These are phyloP conservation scores for Cladorhizidae sp. DNA, from an alignment of 37 sponge, comb jelly and placozoan genomes.

Conservation along the genomic window DNA sequence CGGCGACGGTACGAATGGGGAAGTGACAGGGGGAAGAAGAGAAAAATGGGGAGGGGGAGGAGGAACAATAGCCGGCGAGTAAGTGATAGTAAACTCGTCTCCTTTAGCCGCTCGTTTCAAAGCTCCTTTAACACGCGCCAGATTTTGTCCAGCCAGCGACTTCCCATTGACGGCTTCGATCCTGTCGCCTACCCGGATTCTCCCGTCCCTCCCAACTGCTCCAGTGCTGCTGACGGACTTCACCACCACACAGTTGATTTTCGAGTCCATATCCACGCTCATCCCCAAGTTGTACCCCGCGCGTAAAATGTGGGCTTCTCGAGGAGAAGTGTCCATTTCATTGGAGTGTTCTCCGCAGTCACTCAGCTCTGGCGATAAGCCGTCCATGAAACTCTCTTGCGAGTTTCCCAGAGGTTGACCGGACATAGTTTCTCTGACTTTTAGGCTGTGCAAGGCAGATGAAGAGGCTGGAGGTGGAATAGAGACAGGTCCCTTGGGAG, in stretches of 20 bases:
- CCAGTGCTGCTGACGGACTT: conserved; percentile 58
- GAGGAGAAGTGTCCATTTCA: conserved; percentile 48
- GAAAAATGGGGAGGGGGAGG: background rate
- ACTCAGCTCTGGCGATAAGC: conserved; percentile 55
- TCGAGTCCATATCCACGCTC: conserved; percentile 37
- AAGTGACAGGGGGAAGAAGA: background rate
- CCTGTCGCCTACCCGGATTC: conserved; percentile 78
- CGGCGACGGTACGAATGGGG: background rate
- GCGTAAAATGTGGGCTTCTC: conserved; percentile 38
- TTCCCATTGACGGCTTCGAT: conserved; percentile 81
- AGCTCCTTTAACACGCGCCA: conserved; percentile 45
- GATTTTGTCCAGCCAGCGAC: conserved; percentile 42
- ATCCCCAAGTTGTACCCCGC: conserved; percentile 33
- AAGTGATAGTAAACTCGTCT: conserved; percentile 17
- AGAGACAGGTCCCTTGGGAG: background rate
- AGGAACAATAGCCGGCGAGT: conserved; percentile 6
- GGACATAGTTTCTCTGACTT: background rate
- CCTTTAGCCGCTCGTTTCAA: conserved; percentile 46
- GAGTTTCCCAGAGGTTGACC: conserved; percentile 9
- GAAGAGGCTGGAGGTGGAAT: no score
- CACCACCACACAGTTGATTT: conserved; percentile 49
- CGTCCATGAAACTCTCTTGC: conserved; percentile 52
- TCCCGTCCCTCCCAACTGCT: conserved; percentile 68
- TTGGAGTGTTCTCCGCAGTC: conserved; percentile 54
- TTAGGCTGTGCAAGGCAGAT: no score